Base-by-base conservation (phyloP, 1,140 invertebrate genomes). In the Nymphalis io region DNA sequence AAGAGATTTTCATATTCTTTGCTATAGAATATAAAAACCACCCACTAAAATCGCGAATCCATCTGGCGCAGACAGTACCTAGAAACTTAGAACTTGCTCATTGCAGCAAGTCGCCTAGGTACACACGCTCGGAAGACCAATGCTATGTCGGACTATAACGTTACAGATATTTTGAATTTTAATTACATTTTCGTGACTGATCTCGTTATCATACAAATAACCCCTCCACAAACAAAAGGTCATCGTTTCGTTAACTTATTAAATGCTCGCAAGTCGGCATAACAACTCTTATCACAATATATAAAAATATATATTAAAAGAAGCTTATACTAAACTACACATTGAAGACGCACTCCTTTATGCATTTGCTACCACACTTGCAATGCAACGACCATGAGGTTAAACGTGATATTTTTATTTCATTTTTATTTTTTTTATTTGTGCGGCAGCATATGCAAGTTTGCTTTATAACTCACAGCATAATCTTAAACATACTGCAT, bases 241-340 rank as follows among this genome's bases (percentile, higher is more conserved):
- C 76, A 80, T 83, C 79, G 75, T 81, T 82, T 82, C 78, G 76
- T 84, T 86, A 89, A 83, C 83, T 87, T 85, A 85, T 84, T 90
- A 90, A 90, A 91, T 89, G 87, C 86, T 89, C 84, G 80, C 82
- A 85, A 84, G 79, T 81, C 84, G 82, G 87, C 87, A 89, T 88
- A 88, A 86, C 86, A 90, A 88, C 83, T 83, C 87, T 91, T 90
- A 91, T 91, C 88, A 90, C 88, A 89, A 91, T 88, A 91, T 90
- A 90, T 88, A 91, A 91, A 91, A 89, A 91, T 91, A 91, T 90
- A 89, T 88, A 84, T 86, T 85, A 87, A 75, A 91, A 88, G 85
- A 91, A 91, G 88, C 89, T 89, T 90, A 91, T 74, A 86, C 86
- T 89, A 88, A 80, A 84, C 88, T 90, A 91, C 86, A 89, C 88